These are phyloP conservation scores for Eupithecia tripunctaria DNA, from an alignment of 2,888 invertebrate genomes.

Conservation along the genomic window DNA sequence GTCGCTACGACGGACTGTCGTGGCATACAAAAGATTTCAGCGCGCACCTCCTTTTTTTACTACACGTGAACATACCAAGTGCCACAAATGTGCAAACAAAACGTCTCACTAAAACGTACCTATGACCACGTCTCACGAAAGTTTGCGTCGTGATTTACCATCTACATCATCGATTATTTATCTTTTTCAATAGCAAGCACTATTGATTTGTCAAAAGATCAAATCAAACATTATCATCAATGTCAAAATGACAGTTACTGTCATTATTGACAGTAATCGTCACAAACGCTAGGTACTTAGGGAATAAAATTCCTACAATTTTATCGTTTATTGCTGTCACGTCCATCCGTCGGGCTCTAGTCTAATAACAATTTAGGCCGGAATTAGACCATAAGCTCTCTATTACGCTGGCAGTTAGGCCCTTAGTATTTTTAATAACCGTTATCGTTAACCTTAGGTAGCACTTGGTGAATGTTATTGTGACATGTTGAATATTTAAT, in stretches of 20 bases:
- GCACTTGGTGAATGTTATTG: conserved; percentile 4
- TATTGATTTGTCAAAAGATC: too few species aligned
- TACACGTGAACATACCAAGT: background rate
- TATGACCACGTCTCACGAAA: too few species aligned
- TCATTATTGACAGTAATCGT: too few species aligned
- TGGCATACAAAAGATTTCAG: background rate
- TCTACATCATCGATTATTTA: too few species aligned
- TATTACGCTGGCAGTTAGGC: conserved; percentile 13
- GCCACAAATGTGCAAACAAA: too few species aligned
- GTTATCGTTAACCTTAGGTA: conserved; percentile 27
- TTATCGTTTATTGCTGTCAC: conserved; percentile 1
- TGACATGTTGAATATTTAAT: background rate
- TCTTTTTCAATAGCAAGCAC: too few species aligned
- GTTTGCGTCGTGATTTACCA: too few species aligned
- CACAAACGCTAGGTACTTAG: too few species aligned
- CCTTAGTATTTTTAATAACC: conserved; percentile 28
- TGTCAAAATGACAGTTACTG: too few species aligned
- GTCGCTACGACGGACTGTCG: background rate
- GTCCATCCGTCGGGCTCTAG: conserved; percentile 11
- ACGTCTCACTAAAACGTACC: too few species aligned
- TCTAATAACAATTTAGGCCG: conserved; percentile 33
- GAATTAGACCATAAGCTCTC: conserved; percentile 24
- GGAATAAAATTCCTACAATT: background rate
- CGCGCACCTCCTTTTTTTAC: background rate
- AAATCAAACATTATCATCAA: too few species aligned